Base-by-base conservation (phyloP, 2,888 invertebrate species). In the Uropetala carovei region DNA sequence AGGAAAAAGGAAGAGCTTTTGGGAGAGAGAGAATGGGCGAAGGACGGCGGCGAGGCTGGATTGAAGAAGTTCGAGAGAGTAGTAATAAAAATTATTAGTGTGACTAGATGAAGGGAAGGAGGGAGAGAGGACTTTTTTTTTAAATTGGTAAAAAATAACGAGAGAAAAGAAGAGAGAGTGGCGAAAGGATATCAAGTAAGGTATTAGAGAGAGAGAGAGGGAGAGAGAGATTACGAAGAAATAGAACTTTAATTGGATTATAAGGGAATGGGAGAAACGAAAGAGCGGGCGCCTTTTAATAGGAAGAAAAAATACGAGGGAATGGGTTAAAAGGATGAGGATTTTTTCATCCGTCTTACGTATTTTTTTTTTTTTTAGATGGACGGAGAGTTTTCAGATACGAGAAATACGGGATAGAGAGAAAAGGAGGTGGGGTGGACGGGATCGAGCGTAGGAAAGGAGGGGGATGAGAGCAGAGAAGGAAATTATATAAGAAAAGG, bases 181-280 rank as follows among this genome's bases (percentile, higher is more conserved):
- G 13, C 22, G 27, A 0, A 11, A 10, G 22, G 27, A 75, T 22
- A 75, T 75, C 75, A 22, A 75, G 13, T 10, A 13, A 27, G 75
- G 75, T 27, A 75, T 75, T 27, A 75, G 75, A 75, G 27, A 27
- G 75, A 27, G 75, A 22, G 75, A 27, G 75, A 0, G 75, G 10
- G 64, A 64, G n/a, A n/a, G n/a, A 43, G 7, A 11, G 18, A n/a
- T n/a, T 68, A n/a, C 68, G 68, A 27, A 75, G 75, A 11, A 75
- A 75, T 75, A 75, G 75, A 75, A 75, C 7, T 75, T 75, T 75
- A 75, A 75, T 75, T 75, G 75, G 75, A 75, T 75, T 75, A 27
- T 75, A 75, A 27, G 75, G 27, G 68, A 68, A 68, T n/a, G 68
- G 18, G 13, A 13, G 68, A 68, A 68, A n/a, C 68, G 68, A 18